Evolutionary conservation across 2,797 vertebrate species (phyloP).

Genomic region (Urosaurus nigricauda): DNA sequence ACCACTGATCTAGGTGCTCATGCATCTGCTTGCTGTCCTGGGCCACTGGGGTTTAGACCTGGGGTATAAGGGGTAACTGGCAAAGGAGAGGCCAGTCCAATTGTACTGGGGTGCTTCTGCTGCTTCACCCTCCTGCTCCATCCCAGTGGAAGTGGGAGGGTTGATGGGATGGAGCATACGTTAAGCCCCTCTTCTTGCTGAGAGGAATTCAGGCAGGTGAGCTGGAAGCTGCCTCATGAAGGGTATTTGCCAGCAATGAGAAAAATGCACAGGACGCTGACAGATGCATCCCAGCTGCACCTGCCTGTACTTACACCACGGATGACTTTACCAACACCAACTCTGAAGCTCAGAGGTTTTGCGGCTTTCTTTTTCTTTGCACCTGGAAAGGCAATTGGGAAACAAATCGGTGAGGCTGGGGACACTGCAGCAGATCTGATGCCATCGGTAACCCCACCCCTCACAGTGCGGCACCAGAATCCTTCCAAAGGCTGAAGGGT

Average conservation of each 20-base stretch:
- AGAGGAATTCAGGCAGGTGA: rapidly evolving
- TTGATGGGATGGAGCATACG: no score
- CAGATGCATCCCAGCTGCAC: background rate
- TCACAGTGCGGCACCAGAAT: no score
- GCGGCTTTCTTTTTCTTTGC: constrained; percentile 94
- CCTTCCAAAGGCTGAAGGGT: no score
- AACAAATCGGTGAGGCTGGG: background rate
- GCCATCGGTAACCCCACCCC: no score
- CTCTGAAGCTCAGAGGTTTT: constrained; percentile 95
- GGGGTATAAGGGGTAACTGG: no score
- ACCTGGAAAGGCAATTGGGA: constrained; percentile 77
- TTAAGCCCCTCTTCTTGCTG: background rate
- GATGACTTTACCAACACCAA: constrained; percentile 93
- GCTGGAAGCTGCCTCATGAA: rapidly evolving
- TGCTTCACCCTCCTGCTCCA: no score
- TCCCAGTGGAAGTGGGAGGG: background rate
- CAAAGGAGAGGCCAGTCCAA: no score
- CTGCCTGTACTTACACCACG: constrained; percentile 87
- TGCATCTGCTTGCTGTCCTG: no score
- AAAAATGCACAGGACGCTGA: rapidly evolving
- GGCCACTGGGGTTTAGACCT: no score
- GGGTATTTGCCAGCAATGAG: rapidly evolving
- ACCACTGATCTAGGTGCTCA: no score
- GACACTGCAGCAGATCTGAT: no score
- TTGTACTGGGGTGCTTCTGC: no score